These are phyloP conservation scores for Drosophila repleta DNA, from an alignment of 1,140 invertebrate species.

Conservation along the genomic window DNA sequence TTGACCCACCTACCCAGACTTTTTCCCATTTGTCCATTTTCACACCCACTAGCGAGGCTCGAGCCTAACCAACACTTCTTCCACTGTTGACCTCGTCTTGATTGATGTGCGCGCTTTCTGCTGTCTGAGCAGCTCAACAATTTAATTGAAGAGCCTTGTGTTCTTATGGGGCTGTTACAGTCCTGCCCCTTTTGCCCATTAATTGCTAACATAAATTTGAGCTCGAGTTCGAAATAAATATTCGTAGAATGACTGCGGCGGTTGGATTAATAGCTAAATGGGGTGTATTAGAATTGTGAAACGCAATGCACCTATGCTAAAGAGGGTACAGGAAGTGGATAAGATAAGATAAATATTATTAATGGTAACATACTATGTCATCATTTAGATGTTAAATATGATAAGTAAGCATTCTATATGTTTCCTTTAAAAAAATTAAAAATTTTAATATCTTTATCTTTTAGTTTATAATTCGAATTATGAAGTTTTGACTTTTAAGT, in stretches of 20 bases:
- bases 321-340: too few relatives aligned
- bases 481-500: constrained; percentile 68
- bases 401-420: too few relatives aligned
- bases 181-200: constrained; percentile 62
- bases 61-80: constrained; percentile 13
- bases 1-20: neutral
- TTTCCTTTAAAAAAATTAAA: too few relatives aligned
- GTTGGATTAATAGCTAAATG: constrained; percentile 15
- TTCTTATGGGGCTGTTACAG: constrained; percentile 14
- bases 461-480: too few relatives aligned
- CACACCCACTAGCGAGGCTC: constrained; percentile 44
- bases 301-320: constrained; percentile 7
- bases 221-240: constrained; percentile 42
- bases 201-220: constrained; percentile 78
- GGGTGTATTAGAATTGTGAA: constrained; percentile 40
- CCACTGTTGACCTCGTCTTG: constrained; percentile 45
- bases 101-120: constrained; percentile 64
- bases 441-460: too few relatives aligned
- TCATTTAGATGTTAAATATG: too few relatives aligned
- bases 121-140: constrained; percentile 66
- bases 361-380: too few relatives aligned
- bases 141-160: constrained; percentile 71
- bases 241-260: constrained; percentile 24
- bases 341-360: too few relatives aligned
- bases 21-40: constrained; percentile 50